These are phyloP conservation scores for Fabriciana adippe DNA, from an alignment of 2,888 invertebrate genomes.

Conservation along the genomic window DNA sequence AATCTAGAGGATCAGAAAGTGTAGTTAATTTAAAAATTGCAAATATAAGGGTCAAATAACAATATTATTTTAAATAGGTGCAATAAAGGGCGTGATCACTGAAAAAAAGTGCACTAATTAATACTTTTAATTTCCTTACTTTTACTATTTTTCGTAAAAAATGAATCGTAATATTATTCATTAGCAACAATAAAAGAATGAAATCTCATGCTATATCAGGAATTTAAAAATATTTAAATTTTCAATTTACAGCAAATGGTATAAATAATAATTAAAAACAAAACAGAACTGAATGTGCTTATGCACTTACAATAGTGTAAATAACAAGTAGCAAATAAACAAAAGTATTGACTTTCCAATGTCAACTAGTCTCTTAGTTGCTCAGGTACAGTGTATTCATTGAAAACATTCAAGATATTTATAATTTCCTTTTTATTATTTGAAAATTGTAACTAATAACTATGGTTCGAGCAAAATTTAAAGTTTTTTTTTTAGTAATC, in stretches of 20 bases:
- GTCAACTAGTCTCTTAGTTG: neutral
- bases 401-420: neutral
- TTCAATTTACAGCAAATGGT: neutral
- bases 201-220: neutral
- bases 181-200: neutral
- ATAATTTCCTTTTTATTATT: conserved; percentile 3
- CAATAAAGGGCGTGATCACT: conserved; percentile 1
- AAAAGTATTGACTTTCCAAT: neutral
- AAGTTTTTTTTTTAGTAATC: neutral
- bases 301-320: neutral
- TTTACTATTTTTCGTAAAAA: neutral
- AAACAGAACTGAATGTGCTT: neutral
- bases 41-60: conserved; percentile 19
- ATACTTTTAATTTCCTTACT: neutral
- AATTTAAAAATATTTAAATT: neutral
- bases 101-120: conserved; percentile 2
- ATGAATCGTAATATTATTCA: neutral
- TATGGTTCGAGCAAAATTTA: conserved; percentile 4
- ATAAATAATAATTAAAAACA: neutral
- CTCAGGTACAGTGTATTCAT: neutral
- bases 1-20: no score
- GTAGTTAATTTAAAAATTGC: neutral
- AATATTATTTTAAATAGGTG: conserved; percentile 14
- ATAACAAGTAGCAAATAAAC: conserved; percentile 2
- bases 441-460: neutral